Conservation (phyloP, 2,797 vertebrate species). For the Sylvilagus floridanus region DNA sequence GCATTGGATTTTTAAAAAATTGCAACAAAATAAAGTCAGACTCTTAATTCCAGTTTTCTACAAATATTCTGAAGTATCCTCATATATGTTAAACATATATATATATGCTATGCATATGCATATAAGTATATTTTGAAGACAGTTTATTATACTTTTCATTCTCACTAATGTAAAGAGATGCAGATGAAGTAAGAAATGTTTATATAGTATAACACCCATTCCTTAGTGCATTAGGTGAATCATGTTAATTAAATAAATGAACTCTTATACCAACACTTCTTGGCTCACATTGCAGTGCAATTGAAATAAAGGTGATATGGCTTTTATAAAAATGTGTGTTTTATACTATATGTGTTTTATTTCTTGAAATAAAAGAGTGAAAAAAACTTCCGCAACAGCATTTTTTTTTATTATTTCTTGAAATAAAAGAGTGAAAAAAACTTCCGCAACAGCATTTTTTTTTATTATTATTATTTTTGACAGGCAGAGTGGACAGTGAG, state of each 20-base stretch:
- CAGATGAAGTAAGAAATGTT: neutral
- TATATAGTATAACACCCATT: neutral
- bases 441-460: no score
- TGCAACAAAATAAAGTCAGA: no score
- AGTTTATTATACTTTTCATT: neutral
- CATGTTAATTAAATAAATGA: neutral
- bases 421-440: neutral
- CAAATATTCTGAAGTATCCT: no score
- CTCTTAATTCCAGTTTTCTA: no score
- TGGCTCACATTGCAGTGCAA: neutral
- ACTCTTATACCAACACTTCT: neutral
- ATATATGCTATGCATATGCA: neutral
- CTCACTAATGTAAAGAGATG: neutral
- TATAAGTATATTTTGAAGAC: neutral
- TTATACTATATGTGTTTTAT: neutral
- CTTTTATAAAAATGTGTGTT: neutral
- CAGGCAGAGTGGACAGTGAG: no score
- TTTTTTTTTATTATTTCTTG: conserved; percentile 18
- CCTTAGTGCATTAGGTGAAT: neutral
- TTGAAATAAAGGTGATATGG: neutral
- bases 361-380: neutral
- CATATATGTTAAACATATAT: neutral
- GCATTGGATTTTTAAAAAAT: no score
- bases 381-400: neutral
- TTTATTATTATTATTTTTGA: no score